Conservation (phyloP, 2,797 vertebrate species). For the Channallabes apus region DNA sequence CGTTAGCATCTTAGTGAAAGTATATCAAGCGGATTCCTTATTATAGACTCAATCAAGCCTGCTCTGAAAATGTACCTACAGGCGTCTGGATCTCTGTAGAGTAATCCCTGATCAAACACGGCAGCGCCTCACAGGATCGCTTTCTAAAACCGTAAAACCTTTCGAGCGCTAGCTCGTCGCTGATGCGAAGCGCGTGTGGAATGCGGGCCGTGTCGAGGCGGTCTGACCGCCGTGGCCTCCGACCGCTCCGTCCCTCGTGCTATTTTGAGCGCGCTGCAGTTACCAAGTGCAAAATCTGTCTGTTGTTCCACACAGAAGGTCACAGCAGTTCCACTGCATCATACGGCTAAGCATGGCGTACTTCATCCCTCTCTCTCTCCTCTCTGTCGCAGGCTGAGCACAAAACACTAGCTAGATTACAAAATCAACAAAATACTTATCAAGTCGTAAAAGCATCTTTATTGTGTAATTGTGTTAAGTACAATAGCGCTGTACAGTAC, state of each 20-base stretch:
- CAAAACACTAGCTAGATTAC: not conserved
- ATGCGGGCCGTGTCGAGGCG: not conserved
- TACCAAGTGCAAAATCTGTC: not conserved
- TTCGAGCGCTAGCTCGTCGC: not conserved
- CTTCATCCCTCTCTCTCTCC: not conserved
- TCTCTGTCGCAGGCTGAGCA: not conserved
- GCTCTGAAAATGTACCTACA: too few relatives aligned
- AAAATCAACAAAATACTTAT: not conserved
- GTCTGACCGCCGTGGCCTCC: not conserved
- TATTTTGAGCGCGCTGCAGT: not conserved
- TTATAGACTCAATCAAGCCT: too few relatives aligned
- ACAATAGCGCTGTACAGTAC: not conserved
- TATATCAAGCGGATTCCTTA: not conserved
- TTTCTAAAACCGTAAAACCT: not conserved
- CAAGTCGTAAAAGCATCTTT: not conserved
- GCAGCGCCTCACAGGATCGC: not conserved
- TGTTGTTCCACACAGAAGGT: not conserved
- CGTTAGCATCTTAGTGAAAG: not conserved
- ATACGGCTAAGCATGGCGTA: not conserved
- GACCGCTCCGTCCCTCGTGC: not conserved
- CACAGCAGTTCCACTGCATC: not conserved
- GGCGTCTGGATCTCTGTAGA: too few relatives aligned
- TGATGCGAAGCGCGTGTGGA: not conserved
- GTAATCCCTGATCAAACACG: not conserved
- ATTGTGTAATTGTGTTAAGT: not conserved